Evolutionary conservation across 2,797 vertebrate species (phyloP).

Genomic region (Enteromius treurensis): DNA sequence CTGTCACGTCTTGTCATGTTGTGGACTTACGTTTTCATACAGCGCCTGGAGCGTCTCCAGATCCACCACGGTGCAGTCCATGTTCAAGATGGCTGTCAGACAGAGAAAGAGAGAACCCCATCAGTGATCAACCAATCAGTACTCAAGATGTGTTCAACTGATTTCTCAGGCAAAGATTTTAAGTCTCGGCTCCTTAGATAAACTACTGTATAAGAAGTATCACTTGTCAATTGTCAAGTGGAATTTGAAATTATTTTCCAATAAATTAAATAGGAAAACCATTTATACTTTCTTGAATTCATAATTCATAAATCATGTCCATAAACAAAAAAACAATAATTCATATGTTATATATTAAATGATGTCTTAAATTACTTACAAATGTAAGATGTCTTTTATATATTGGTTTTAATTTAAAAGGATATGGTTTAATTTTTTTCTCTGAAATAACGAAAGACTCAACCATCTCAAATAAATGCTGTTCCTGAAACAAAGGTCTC

Average conservation of each 20-base stretch:
- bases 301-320: background rate
- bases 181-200: background rate
- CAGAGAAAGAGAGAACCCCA: constrained; percentile 44
- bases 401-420: background rate
- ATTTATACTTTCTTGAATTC: background rate
- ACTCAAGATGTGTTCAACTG: background rate
- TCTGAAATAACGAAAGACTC: background rate
- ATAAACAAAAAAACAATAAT: background rate
- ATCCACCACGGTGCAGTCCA: constrained; percentile 95
- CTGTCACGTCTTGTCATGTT: constrained; percentile 7
- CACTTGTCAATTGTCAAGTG: background rate
- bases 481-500: background rate
- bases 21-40: constrained; percentile 92
- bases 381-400: background rate
- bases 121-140: constrained; percentile 41
- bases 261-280: background rate
- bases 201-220: background rate
- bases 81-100: constrained; percentile 90
- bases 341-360: background rate
- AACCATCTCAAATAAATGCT: background rate
- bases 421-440: no score
- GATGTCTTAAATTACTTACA: no score
- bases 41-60: constrained; percentile 96
- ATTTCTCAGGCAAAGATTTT: background rate
- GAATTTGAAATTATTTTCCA: background rate